phyloP scores from a whole-genome alignment of 2,113 vertebrate species.

The Diadophis punctatus region DNA sequence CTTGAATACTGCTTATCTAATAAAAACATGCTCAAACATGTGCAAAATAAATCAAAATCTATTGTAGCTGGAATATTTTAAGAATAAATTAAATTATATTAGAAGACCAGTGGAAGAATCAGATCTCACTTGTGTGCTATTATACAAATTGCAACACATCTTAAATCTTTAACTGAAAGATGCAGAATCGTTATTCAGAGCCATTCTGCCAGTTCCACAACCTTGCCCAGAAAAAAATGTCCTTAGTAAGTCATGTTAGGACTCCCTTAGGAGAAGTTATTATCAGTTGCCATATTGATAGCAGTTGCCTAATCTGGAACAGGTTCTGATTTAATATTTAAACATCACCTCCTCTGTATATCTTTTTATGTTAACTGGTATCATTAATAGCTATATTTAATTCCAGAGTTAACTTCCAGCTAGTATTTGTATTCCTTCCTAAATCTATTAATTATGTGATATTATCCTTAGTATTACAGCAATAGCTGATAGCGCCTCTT shows the following conservation, averaged over 20 bases:
- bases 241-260: neutral
- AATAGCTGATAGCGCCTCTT: neutral
- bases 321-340: neutral
- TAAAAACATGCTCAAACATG: conserved; percentile 14
- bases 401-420: neutral
- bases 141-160: neutral
- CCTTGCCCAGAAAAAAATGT: neutral
- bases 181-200: neutral
- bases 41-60: conserved; percentile 14
- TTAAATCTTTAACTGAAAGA: neutral
- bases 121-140: neutral
- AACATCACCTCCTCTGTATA: neutral
- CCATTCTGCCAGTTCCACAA: neutral
- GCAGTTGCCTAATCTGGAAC: neutral
- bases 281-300: neutral
- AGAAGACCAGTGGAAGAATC: conserved; percentile 9
- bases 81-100: conserved; percentile 10
- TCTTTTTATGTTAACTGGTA: neutral
- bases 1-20: conserved; percentile 14
- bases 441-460: neutral
- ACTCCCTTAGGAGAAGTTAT: neutral
- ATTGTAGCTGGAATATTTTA: conserved; percentile 20
- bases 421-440: neutral
- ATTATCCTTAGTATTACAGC: neutral
- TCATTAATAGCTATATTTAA: conserved; percentile 1